These are phyloP conservation scores for Acanthosepion esculentum DNA, from an alignment of 2,888 invertebrate species.

Conservation along the genomic window DNA sequence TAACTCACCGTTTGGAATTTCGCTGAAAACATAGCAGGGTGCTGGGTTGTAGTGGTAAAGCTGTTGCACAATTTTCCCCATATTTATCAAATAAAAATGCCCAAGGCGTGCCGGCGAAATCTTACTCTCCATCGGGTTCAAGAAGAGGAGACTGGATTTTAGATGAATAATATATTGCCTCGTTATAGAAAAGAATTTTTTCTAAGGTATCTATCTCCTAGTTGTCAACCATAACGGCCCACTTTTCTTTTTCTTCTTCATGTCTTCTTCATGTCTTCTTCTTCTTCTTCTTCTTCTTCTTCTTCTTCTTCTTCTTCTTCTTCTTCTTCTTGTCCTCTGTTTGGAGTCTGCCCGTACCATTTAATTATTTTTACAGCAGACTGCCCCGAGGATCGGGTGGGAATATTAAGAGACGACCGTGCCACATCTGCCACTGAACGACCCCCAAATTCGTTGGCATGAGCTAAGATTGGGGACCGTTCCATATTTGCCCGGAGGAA, in stretches of 20 bases:
- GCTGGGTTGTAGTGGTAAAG: not conserved
- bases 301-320: not conserved
- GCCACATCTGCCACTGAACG: constrained; percentile 20
- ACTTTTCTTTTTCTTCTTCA: not conserved
- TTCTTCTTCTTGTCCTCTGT: not conserved
- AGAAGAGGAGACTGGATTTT: constrained; percentile 1
- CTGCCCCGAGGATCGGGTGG: constrained; percentile 33
- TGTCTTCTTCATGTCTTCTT: not conserved
- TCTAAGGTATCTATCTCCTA: constrained; percentile 33
- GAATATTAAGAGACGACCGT: not conserved
- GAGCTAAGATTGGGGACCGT: constrained; percentile 33
- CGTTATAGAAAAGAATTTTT: not conserved
- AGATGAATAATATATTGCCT: constrained; percentile 33
- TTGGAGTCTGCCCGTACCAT: not conserved
- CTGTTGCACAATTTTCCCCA: not conserved
- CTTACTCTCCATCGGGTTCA: not conserved
- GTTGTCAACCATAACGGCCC: not conserved
- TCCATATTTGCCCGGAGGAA: constrained; percentile 21
- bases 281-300: not conserved
- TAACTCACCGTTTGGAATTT: not conserved
- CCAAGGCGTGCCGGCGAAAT: not conserved
- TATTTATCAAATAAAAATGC: constrained; percentile 22
- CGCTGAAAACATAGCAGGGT: not conserved
- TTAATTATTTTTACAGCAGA: constrained; percentile 33
- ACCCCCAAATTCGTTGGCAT: constrained; percentile 21